Evolutionary conservation across 2,113 vertebrate genomes (phyloP).

Genomic region (Pedionomus torquatus): DNA sequence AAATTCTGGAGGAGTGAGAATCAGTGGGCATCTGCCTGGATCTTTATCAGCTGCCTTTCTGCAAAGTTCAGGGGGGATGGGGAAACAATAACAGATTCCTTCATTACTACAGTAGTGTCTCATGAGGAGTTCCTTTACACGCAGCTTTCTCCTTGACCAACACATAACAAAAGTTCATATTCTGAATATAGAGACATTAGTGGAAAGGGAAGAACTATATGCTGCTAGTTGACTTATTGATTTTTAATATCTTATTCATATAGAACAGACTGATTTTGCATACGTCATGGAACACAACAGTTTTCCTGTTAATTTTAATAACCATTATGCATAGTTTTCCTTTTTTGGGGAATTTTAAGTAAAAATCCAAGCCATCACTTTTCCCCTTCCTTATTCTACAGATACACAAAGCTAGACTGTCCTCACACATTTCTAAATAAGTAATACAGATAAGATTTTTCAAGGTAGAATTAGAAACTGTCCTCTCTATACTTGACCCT

Average conservation of each 20-base stretch:
- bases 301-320: neutral
- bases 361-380: neutral
- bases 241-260: neutral
- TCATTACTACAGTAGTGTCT: neutral
- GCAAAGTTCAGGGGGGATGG: neutral
- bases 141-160: neutral
- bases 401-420: neutral
- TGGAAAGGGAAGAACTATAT: neutral
- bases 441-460: neutral
- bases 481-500: neutral
- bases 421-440: neutral
- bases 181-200: neutral
- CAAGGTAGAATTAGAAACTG: slow-evolving; percentile 23
- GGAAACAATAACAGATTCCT: neutral
- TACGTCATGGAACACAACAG: neutral
- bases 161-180: neutral
- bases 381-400: neutral
- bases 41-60: neutral
- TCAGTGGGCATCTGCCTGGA: neutral
- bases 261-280: slow-evolving; percentile 38
- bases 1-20: neutral
- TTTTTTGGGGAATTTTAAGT: neutral
- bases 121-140: neutral
- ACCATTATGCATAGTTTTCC: neutral
- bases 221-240: neutral